These are phyloP conservation scores for Drosophila cracens DNA, from an alignment of 2,888 invertebrate species.

Conservation along the genomic window DNA sequence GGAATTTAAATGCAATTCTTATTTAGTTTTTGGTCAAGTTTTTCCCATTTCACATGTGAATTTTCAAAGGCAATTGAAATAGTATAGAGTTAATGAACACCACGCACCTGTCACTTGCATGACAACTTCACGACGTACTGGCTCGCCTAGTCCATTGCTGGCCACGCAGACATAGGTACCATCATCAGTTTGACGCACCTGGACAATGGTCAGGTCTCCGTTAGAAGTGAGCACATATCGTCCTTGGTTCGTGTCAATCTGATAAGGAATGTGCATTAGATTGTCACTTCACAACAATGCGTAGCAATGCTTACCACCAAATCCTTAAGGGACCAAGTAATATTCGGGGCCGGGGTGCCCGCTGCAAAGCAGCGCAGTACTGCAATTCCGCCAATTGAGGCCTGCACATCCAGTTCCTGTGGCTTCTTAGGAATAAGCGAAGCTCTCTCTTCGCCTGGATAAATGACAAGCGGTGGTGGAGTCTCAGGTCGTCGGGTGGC, in stretches of 20 bases:
- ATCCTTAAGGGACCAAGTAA: conserved; percentile 91
- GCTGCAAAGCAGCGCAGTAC: conserved; percentile 90
- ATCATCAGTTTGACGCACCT: conserved; percentile 91
- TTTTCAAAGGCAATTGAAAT: neutral
- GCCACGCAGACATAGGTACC: conserved; percentile 95
- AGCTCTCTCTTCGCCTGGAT: conserved; percentile 80
- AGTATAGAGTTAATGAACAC: neutral
- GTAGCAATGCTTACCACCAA: conserved; percentile 87
- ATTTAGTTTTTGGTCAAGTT: neutral
- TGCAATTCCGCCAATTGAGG: conserved; percentile 90
- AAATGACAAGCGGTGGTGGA: conserved; percentile 82
- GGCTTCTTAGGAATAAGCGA: conserved; percentile 85
- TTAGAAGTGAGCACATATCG: conserved; percentile 90
- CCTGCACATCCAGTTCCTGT: conserved; percentile 88
- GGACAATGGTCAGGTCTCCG: conserved; percentile 93
- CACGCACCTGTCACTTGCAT: conserved; percentile 91
- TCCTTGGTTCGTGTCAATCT: conserved; percentile 91
- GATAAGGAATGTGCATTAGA: neutral
- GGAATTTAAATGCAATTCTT: neutral
- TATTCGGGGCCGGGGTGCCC: conserved; percentile 91
- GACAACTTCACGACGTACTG: conserved; percentile 89
- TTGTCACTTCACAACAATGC: conserved; percentile 35
- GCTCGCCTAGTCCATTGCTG: conserved; percentile 90
- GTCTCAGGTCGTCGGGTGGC: conserved; percentile 85
- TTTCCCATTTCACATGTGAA: neutral